Percentiles rank a stretch among this genome's conserved stretches.
These are phyloP conservation scores for Clupea harengus DNA, from an alignment of 2,113 vertebrate genomes.

Conservation along the genomic window DNA sequence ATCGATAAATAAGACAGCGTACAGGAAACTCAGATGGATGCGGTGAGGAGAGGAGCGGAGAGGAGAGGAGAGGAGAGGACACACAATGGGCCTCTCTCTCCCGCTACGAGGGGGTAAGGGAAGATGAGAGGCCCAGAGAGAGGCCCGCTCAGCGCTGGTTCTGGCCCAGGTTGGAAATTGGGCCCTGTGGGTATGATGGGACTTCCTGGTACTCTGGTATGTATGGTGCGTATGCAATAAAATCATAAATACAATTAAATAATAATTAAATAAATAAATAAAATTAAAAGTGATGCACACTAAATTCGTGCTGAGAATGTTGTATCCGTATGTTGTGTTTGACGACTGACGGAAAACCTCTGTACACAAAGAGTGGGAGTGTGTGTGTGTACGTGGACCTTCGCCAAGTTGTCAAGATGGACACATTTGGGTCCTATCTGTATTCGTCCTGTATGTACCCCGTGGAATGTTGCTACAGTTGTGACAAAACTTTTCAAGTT, in stretches of 20 bases:
- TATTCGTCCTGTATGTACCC: background rate
- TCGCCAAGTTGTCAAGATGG: background rate
- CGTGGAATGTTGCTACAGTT: background rate
- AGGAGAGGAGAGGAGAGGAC: background rate
- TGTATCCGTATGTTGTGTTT: background rate
- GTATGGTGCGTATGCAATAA: no score
- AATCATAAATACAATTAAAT: no score
- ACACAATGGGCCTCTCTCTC: background rate
- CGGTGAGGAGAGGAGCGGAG: constrained; percentile 24
- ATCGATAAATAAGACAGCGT: constrained; percentile 73
- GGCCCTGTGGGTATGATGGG: background rate
- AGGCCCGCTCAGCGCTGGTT: no score
- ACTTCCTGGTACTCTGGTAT: background rate
- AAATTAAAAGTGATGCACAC: no score
- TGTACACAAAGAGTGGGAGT: background rate
- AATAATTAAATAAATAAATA: no score
- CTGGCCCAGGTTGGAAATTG: no score
- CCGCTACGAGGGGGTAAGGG: no score
- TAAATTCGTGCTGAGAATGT: background rate
- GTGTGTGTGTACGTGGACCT: background rate
- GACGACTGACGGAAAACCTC: background rate
- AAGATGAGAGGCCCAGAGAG: no score
- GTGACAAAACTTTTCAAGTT: background rate
- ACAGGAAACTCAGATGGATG: constrained; percentile 61
- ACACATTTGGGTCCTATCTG: no score